Evolutionary conservation across 2,797 vertebrate genomes (phyloP).

Genomic region (Periparus ater): DNA sequence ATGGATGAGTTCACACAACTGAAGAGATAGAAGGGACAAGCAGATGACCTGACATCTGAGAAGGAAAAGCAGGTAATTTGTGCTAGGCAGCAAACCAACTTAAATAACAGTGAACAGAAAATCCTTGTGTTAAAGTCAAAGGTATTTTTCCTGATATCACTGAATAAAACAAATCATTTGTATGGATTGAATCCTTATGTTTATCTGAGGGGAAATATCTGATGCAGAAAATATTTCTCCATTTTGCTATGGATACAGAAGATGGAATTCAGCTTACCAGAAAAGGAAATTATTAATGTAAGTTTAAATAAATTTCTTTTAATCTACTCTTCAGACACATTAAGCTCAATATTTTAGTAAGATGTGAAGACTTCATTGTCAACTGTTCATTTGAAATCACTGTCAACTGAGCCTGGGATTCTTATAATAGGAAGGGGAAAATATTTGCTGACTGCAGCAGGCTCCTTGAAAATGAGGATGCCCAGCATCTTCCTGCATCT

Average conservation of each 20-base stretch:
- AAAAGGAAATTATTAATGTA: not conserved
- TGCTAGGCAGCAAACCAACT: not conserved
- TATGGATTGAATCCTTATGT: not conserved
- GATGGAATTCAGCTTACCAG: not conserved
- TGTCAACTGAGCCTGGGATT: not conserved
- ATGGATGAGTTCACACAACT: slow-evolving; percentile 30
- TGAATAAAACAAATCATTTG: not conserved
- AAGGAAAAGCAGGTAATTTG: slow-evolving; percentile 24
- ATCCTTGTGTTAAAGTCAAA: slow-evolving; percentile 10
- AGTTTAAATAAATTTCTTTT: not conserved
- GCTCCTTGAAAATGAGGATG: not conserved
- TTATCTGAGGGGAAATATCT: not conserved
- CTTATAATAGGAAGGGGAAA: not conserved
- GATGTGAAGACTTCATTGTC: not conserved
- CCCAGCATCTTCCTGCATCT: not conserved
- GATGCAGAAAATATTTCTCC: not conserved
- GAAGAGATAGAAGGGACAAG: slow-evolving; percentile 38
- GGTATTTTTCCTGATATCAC: not conserved
- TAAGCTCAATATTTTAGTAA: not conserved
- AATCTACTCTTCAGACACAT: not conserved
- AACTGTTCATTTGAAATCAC: not conserved
- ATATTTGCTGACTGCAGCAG: not conserved
- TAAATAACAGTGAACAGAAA: slow-evolving; percentile 32
- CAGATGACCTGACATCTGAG: not conserved
- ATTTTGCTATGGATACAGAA: not conserved